Base-by-base conservation (phyloP, 2,888 invertebrate species). In the Liopterus haemorrhoidalis region DNA sequence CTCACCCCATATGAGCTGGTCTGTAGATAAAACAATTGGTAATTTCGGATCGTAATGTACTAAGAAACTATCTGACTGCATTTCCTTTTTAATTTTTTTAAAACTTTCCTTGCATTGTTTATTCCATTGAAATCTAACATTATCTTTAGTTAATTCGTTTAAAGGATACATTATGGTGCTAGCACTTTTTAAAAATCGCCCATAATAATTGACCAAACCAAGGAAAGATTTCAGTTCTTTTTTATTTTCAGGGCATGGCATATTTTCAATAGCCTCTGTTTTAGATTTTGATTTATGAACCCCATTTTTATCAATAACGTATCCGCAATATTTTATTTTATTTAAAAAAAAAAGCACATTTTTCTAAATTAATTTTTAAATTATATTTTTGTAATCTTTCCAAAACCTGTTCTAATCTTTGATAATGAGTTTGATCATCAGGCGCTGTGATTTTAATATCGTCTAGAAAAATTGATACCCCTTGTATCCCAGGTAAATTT, bases 181-280 rank as follows among this genome's bases (percentile, higher is more conserved):
- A 30, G 58, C 40, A 39, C 62, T 56, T 51, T 55, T 43, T 2
- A 64, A 46, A 44, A 63, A 65, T 28, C 57, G 49, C 3, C 55
- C 58, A 41, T 66, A 63, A 50, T 62, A 65, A 49, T 59, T 58
- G 8, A 57, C 51, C 11, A 62, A 47, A 12, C 59, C 61, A 9
- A 63, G 18, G 45, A 62, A 59, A 5, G 58, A 43, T 9, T 56
- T 40, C 3, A 61, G 46, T 41, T 62, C 54, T 14, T 55, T 50
- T 30, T 50, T 49, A 36, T 55, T 58, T 6, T 11, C 42, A 5
- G 59, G 59, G 9, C 24, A 18, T 41, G 43, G 49, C 12, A 53
- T 41, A 1, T 59, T 43, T 3, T 51, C 8, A n/a, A 64, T 61
- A 0, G 59, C 60, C 5, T 50, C 33, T 0, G 62, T 49, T 49